Percentiles rank a stretch among this genome's conserved stretches.
phyloP scores from a whole-genome alignment of 2,113 vertebrate genomes.

The Rafetus swinhoei region DNA sequence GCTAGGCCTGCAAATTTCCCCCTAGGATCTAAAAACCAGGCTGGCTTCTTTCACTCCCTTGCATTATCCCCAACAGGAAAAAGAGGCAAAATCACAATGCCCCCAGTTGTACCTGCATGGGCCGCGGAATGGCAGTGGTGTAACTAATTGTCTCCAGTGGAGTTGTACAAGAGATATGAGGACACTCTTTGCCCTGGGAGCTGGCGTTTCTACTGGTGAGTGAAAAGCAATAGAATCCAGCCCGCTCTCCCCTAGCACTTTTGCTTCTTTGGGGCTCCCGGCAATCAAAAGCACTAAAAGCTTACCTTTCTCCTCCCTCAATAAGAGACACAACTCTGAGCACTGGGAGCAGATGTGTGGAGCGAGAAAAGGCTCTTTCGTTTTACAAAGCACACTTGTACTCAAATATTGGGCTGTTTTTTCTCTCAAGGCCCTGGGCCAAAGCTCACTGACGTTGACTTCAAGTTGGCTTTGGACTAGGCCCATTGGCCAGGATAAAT shows the following conservation, averaged over 20 bases:
- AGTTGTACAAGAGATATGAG: not conserved
- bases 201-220: not conserved
- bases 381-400: accelerated
- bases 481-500: not conserved
- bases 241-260: not conserved
- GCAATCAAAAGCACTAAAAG: not conserved
- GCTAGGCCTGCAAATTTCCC: not conserved
- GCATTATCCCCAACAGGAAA: not conserved
- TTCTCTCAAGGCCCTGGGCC: not conserved
- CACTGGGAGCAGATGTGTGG: not conserved
- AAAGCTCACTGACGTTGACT: not conserved
- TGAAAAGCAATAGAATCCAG: not conserved
- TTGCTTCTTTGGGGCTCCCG: not conserved
- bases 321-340: not conserved
- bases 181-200: not conserved
- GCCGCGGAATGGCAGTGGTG: not conserved
- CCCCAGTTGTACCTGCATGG: not conserved
- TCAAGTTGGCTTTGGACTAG: not conserved
- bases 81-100: not conserved
- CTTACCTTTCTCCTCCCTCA: not conserved
- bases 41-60: not conserved
- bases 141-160: not conserved
- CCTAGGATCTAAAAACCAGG: not conserved
- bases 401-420: not conserved
- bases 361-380: not conserved